Percentiles rank a stretch among this genome's conserved stretches.
Conservation (phyloP, 2,113 vertebrate species). For the Nesogale talazaci region DNA sequence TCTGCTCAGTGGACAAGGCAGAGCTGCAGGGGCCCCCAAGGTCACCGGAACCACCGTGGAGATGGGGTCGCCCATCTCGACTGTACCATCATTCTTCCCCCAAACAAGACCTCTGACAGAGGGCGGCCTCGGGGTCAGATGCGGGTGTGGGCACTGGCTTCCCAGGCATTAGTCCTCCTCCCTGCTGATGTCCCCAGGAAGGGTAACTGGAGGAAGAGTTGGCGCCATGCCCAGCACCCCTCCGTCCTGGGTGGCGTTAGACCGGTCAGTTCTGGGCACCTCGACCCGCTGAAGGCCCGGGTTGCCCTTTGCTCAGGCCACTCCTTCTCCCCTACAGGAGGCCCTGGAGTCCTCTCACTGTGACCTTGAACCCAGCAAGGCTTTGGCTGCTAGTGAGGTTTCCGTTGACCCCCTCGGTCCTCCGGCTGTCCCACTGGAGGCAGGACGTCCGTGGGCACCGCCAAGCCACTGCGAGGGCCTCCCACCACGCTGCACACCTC, state of each 20-base stretch:
- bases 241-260: neutral
- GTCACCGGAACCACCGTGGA: no score
- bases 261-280: neutral
- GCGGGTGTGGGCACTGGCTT: neutral
- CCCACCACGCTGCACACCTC: neutral
- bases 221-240: fast-evolving
- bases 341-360: no score
- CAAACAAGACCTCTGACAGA: no score
- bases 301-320: neutral
- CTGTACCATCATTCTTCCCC: no score
- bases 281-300: neutral
- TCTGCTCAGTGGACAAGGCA: no score
- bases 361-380: neutral
- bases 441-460: neutral
- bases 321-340: neutral
- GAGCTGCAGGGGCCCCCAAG: no score
- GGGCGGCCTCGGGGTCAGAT: neutral
- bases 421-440: neutral
- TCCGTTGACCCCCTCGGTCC: no score
- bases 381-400: neutral
- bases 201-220: neutral
- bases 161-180: neutral
- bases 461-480: neutral
- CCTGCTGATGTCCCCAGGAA: neutral
- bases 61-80: no score